These are phyloP conservation scores for Coecobrya sp. DNA, from an alignment of 2,888 invertebrate genomes.

Conservation along the genomic window DNA sequence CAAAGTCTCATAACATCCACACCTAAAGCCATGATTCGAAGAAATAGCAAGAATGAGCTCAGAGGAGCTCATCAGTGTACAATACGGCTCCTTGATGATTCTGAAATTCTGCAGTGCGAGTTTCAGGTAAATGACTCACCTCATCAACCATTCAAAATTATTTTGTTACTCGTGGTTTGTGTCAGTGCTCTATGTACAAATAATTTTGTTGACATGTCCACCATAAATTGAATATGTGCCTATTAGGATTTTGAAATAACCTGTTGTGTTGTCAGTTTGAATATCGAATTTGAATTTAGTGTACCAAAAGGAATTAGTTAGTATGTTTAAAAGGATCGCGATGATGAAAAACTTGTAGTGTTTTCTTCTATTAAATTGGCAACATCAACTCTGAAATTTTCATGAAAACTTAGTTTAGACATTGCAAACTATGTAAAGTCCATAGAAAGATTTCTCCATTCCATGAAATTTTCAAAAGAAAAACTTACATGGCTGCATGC, in stretches of 20 bases:
- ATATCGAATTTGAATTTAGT: too few relatives aligned
- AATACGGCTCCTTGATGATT: constrained; percentile 95
- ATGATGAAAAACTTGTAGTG: too few relatives aligned
- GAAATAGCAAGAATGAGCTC: constrained; percentile 91
- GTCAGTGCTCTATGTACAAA: neutral
- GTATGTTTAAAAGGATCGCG: too few relatives aligned
- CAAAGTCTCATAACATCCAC: constrained; percentile 76
- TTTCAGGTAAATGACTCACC: constrained; percentile 91
- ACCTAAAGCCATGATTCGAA: constrained; percentile 84
- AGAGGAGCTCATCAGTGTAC: constrained; percentile 93
- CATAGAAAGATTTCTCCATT: neutral
- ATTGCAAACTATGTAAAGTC: too few relatives aligned
- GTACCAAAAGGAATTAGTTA: too few relatives aligned
- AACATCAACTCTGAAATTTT: too few relatives aligned
- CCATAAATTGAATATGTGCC: neutral
- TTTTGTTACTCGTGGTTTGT: neutral
- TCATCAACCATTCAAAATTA: constrained; percentile 4
- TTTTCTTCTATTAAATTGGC: too few relatives aligned
- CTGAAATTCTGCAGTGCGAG: constrained; percentile 97
- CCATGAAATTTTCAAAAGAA: neutral
- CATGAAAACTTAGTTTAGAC: too few relatives aligned
- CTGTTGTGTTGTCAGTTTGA: too few relatives aligned
- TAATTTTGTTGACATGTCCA: constrained; percentile 6
- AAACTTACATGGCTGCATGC: too few relatives aligned
- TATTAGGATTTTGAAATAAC: neutral